These are phyloP conservation scores for Onychostoma macrolepis DNA, from an alignment of 2,113 vertebrate genomes.

Conservation along the genomic window DNA sequence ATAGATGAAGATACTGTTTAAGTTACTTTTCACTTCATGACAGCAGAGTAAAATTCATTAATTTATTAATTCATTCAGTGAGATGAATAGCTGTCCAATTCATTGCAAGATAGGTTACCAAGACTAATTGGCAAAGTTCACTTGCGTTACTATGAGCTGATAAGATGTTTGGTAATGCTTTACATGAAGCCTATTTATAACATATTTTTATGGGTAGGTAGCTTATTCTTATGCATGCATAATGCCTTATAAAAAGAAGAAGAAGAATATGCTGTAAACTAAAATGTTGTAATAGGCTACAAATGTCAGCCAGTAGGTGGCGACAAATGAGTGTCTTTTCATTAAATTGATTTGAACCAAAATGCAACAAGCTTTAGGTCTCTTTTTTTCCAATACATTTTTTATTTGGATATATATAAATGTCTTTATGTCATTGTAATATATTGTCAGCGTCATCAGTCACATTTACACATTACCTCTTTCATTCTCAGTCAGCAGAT, in stretches of 20 bases:
- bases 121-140: neutral
- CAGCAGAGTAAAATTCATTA: no score
- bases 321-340: neutral
- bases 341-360: neutral
- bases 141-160: neutral
- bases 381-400: no score
- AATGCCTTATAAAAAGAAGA: no score
- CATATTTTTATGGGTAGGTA: neutral
- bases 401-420: no score
- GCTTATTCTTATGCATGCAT: neutral
- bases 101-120: no score
- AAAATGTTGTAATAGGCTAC: no score
- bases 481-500: neutral
- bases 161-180: neutral
- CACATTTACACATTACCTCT: neutral
- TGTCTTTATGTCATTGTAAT: neutral
- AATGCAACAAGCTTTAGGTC: neutral
- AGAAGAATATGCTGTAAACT: no score
- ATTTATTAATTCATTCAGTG: no score
- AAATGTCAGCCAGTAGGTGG: neutral
- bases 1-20: neutral
- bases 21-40: neutral
- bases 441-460: neutral
- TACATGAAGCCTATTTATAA: neutral
- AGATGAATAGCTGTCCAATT: no score